Base-by-base conservation (phyloP, 2,888 invertebrate genomes). In the Euproctis similis region DNA sequence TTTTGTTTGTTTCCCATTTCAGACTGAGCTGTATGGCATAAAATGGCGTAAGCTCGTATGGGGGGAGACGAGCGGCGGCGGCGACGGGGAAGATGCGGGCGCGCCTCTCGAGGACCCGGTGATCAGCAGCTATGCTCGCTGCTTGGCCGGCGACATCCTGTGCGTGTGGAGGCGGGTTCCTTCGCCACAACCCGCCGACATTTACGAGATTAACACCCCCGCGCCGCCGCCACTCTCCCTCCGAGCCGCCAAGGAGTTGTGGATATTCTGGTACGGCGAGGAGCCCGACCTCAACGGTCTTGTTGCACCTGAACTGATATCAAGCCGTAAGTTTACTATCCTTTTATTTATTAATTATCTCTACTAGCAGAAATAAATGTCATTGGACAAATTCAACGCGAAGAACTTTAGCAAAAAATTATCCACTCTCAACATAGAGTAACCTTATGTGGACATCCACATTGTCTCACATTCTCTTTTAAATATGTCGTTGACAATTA, bases 181-280 rank as follows among this genome's bases (percentile, higher is more conserved):
- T 46, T 81, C 86, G 36, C 85, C 86, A 43, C 85, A 81, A 46
- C 84, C 87, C 36, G 55, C 62, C 38, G 76, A 78, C 61, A 53
- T 40, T 47, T 74, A 74, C 70, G 87, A 86, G 28, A 44, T 52
- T 67, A 87, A 81, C 62, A 85, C 86, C 68, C 71, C 80, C 42
- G 81, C 81, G 43, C 84, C 84, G 50, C 90, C 90, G 65, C 93
- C 94, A 47, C 88, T 94, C 59, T 92, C 93, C 56, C 87, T 94
- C 55, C 90, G 92, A 69, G 92, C 94, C 63, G 92, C 94, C 75
- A 98, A 98, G 87, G 98, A 99, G 80, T 89, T 99, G 39, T 99
- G 98, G 98, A 94, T 99, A 76, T 99, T 99, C 87, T 99, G 98
- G 98, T 99, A 98, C 86, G 97, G 97, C 64, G 97, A 97, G 74